These are phyloP conservation scores for Bubo blakistoni DNA, from an alignment of 2,113 vertebrate species.

Conservation along the genomic window DNA sequence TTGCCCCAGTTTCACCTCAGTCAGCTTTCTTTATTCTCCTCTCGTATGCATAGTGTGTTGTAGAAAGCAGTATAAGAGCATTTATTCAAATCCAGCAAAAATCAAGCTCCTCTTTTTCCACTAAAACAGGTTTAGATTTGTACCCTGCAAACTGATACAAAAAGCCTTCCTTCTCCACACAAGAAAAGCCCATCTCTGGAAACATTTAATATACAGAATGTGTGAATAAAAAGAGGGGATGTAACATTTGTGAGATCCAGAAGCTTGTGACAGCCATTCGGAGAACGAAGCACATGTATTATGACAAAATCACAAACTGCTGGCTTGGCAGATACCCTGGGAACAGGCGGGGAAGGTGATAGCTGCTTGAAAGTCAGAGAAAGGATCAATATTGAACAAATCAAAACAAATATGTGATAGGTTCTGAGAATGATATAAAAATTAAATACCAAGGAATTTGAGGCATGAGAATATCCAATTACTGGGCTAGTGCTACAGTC, in stretches of 20 bases:
- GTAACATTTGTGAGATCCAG: conserved; percentile 57
- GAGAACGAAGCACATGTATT: conserved; percentile 69
- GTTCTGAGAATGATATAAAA: conserved; percentile 72
- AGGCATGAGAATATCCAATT: conserved; percentile 57
- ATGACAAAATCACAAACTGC: conserved; percentile 71
- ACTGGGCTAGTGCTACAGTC: conserved; percentile 17
- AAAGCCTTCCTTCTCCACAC: background rate
- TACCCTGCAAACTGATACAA: background rate
- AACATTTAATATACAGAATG: background rate
- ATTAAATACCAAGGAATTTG: conserved; percentile 65
- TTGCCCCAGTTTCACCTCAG: background rate
- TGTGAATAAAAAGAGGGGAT: conserved; percentile 39
- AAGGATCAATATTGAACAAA: conserved; percentile 74
- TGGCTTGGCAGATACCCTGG: conserved; percentile 72
- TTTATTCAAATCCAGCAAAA: conserved; percentile 20
- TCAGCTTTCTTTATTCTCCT: background rate
- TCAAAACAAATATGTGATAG: conserved; percentile 81
- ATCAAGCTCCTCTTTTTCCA: background rate
- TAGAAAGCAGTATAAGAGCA: background rate
- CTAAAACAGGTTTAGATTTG: background rate
- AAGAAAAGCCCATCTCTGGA: background rate
- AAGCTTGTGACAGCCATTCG: conserved; percentile 53
- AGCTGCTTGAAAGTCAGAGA: conserved; percentile 73
- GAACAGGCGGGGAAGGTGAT: conserved; percentile 72
- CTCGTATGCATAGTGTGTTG: background rate